phyloP scores from a whole-genome alignment of 2,113 vertebrate species.

The Ornithorhynchus anatinus region DNA sequence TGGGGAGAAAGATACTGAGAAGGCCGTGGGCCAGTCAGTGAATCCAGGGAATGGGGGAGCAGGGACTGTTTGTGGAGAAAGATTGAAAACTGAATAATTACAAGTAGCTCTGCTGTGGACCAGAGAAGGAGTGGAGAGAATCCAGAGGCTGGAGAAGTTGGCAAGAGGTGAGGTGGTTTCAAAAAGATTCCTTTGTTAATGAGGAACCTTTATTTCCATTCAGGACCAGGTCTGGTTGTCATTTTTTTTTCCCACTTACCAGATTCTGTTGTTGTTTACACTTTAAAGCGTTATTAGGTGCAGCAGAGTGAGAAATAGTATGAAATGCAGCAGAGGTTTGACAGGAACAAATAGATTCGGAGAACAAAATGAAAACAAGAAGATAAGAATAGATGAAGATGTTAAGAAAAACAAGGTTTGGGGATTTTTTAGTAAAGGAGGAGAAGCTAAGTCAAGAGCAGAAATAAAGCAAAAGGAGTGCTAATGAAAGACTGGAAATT shows the following conservation, averaged over 20 bases:
- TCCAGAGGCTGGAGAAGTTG: background rate
- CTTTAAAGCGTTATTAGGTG: conserved; percentile 27
- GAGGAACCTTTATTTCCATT: background rate
- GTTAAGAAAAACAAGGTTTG: conserved; percentile 52
- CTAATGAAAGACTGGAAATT: background rate
- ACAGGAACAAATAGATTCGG: conserved; percentile 36
- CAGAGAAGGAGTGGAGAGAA: background rate
- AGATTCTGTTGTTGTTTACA: conserved; percentile 33
- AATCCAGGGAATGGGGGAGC: too few species aligned
- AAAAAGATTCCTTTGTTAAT: background rate
- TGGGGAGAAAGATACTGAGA: too few species aligned
- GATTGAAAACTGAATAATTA: too few species aligned
- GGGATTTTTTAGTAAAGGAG: conserved; percentile 27
- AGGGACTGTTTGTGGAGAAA: too few species aligned
- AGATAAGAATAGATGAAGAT: conserved; percentile 44
- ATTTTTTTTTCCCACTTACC: conserved; percentile 6
- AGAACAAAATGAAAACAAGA: conserved; percentile 41
- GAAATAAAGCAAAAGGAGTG: conserved; percentile 31
- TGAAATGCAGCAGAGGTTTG: conserved; percentile 26
- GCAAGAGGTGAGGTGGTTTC: background rate
- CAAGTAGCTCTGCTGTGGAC: too few species aligned
- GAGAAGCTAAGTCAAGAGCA: conserved; percentile 33
- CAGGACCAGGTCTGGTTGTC: background rate
- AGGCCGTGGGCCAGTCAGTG: too few species aligned
- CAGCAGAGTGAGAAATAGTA: background rate